Evolutionary conservation across 1,140 invertebrate species (phyloP), one percentile per base, ranked within the genome.

Genomic region (Elysia chlorotica): DNA sequence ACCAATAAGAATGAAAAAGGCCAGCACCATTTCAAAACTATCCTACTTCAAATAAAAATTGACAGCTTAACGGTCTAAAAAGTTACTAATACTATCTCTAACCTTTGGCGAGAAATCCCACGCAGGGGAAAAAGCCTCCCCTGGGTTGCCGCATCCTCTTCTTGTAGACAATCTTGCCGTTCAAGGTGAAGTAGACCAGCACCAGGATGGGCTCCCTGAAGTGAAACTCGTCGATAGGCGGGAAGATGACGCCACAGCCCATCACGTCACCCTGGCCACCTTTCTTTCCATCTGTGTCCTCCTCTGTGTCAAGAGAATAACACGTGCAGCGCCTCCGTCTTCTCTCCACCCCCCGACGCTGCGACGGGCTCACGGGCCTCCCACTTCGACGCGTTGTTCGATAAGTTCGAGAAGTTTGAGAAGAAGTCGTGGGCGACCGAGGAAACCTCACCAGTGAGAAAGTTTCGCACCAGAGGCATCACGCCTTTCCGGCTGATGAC

Each of bases 401-500:
- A 23, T 14, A 25, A 61, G n/a, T 61, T 30, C 2, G 25, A 2
- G n/a, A 48, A 25, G 59, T 71, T 63, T 21, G 63, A 21, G 36
- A 59, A 63, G 19, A 76, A 76, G 56, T 81, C 79, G 2, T 77
- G 80, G 28, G 74, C 68, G 23, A n/a, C 25, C 19, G 36, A 25
- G n/a, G n/a, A n/a, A n/a, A n/a, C n/a, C 28, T 80, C 80, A 21
- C 78, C 78, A 53, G 73, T 57, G 1, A 83, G 63, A 76, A 80
- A 81, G 21, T 65, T 67, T 57, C 78, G 78, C 28, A 87, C 68
- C 10, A 87, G 65, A n/a, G 86, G 86, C 19, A 86, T 48, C 33
- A 88, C 78, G 71, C 80, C 72, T 74, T 87, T 87, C 21, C 86
- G 74, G 0, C 81, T 83, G 0, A 82, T 83, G 33, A 67, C 74